phyloP scores from a whole-genome alignment of 2,888 invertebrate species.

The Phengaris arion region DNA sequence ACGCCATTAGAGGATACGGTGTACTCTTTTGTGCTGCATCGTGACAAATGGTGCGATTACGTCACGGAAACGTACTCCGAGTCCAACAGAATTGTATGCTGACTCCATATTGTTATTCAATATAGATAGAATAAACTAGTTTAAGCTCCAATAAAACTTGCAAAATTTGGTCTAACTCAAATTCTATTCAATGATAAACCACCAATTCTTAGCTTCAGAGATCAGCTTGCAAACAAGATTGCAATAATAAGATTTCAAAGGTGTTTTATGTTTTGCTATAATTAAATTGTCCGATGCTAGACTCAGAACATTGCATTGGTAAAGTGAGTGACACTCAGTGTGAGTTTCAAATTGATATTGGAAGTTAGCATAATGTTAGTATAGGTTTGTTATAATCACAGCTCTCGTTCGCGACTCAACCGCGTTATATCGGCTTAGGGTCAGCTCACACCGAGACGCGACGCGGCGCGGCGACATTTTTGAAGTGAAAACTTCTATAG shows the following conservation, averaged over 20 bases:
- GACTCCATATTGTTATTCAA: slow-evolving; percentile 27
- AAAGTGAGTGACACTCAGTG: no score
- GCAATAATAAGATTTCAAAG: background rate
- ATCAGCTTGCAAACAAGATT: background rate
- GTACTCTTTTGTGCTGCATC: slow-evolving; percentile 53
- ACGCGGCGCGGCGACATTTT: no score
- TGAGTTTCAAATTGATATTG: no score
- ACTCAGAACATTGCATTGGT: no score
- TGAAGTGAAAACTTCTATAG: no score
- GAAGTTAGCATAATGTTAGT: no score
- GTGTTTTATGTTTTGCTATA: no score
- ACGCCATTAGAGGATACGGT: slow-evolving; percentile 55
- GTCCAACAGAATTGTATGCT: slow-evolving; percentile 30
- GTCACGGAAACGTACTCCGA: slow-evolving; percentile 50
- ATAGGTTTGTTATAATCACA: no score
- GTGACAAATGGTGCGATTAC: slow-evolving; percentile 57
- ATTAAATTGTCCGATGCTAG: no score
- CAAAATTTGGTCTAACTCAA: background rate
- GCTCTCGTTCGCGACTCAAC: no score
- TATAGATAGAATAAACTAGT: slow-evolving; percentile 8
- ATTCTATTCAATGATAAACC: background rate
- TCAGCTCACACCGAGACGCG: no score
- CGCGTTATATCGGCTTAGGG: no score
- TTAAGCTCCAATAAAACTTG: slow-evolving; percentile 7
- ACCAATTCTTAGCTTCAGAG: background rate